Base-by-base conservation (phyloP, 2,888 invertebrate species). In the Dryocosmus kuriphilus region DNA sequence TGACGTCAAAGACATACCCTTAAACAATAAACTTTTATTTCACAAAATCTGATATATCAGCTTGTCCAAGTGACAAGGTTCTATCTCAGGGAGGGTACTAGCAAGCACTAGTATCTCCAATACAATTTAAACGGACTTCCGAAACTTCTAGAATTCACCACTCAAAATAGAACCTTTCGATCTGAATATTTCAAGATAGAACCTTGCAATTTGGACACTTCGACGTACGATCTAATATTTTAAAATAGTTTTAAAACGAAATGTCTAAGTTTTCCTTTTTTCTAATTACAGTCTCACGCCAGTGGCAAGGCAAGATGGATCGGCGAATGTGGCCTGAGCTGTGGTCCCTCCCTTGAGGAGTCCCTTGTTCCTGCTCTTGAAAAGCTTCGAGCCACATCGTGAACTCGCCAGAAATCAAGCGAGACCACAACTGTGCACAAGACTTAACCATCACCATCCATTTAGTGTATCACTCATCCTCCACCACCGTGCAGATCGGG, bases 251-350 rank as follows among this genome's bases (percentile, higher is more conserved):
- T 8, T 3, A n/a, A n/a, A 9, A 9, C 9, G 1, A 9, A 60
- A 27, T 60, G 2, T 6, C 27, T 60, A 16, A 60, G 11, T 60
- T 60, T 27, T 1, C 16, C 7, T 82, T 73, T 76, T 90, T 85
- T 87, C 80, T 83, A 81, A 79, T 93, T 94, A 77, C 92, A 95
- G 95, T 95, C 95, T 67, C 95, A 95, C 90, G 94, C 95, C 76
- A 94, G 94, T 87, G 94, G 94, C 81, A 95, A 95, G 91, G 95
- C 95, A 81, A 94, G 94, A 85, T 96, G 95, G 95, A 92, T 93
- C 87, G 96, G 96, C 67, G 94, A 94, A 82, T 96, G 96, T 88
- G 92, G 90, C 14, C 85, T 91, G 80, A 89, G 87, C 74, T 90
- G 92, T 89, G 88, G 93, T 85, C 90, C 93, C 85, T 88, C 93